Evolutionary conservation across 2,113 vertebrate genomes (phyloP), one percentile per base, ranked within the genome.

Genomic region (Neodon shergylaensis): DNA sequence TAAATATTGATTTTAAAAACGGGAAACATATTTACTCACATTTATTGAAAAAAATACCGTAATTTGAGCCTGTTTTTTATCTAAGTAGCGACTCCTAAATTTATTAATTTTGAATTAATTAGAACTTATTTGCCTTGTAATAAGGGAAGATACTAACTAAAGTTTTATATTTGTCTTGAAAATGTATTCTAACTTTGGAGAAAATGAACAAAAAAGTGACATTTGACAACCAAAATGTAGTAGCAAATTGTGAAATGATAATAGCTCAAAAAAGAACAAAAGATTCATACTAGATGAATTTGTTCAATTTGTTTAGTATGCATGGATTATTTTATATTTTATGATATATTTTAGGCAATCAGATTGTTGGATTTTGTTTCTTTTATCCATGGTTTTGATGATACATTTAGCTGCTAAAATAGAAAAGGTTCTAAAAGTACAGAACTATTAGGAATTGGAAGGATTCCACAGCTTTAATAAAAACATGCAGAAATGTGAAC

Each of bases 41-140:
- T 76, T 58, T 92, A 83, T 44, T 93, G 36, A 76, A 95, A 90
- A 87, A 77, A 1, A 39, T 14, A 7, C 36, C 81, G 0, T 58
- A 83, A 77, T 88, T 77, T 88, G 5, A 95, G 70, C 5, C 7
- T 83, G 8, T 92, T 86, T 31, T 78, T 1, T 4, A 17, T 87
- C n/a, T 89, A n/a, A 97, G 33, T 44, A 88, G 7, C 93, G 74
- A 24, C 19, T 76, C 31, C 91, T 49, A 89, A 72, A 68, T 94
- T 90, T 96, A 92, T 92, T 94, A 97, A 92, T 90, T 81, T 73
- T 93, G 39, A 91, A 88, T 63, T 94, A 94, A 92, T 90, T 88
- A 52, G 12, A 91, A 88, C 63, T 52, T 88, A 1, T 49, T 82
- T 92, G 36, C 2, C 47, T 96, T 93, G 2, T 77, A 94, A 73